phyloP scores from a whole-genome alignment of 2,888 invertebrate genomes.

The Cerastis rubricosa region DNA sequence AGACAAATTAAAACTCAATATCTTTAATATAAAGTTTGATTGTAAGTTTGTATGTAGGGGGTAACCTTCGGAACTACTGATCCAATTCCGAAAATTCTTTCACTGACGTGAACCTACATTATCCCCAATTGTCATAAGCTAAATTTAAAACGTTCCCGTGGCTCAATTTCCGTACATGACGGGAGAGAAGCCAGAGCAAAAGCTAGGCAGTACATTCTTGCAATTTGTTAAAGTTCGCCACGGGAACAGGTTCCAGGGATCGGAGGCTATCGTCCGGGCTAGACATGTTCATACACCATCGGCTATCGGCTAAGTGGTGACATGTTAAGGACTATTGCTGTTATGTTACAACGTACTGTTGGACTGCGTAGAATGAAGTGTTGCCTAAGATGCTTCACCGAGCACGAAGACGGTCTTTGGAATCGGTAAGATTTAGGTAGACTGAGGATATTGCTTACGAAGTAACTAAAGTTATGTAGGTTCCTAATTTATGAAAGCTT shows the following conservation, averaged over 20 bases:
- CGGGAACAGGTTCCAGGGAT: slow-evolving; percentile 37
- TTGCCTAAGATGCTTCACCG: too few species aligned
- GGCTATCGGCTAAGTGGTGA: slow-evolving; percentile 56
- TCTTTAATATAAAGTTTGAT: too few species aligned
- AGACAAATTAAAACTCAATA: background rate
- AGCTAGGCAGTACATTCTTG: background rate
- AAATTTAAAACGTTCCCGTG: too few species aligned
- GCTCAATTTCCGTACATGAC: too few species aligned
- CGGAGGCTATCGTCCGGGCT: slow-evolving; percentile 45
- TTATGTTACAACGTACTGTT: slow-evolving; percentile 18
- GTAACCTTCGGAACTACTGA: too few species aligned
- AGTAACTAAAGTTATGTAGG: background rate
- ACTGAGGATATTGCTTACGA: background rate
- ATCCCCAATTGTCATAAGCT: too few species aligned
- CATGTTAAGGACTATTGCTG: slow-evolving; percentile 47
- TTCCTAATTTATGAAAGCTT: background rate
- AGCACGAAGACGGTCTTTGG: background rate
- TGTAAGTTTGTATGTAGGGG: too few species aligned
- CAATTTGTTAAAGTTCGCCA: slow-evolving; percentile 26
- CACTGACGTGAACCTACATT: too few species aligned
- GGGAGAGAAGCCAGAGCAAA: too few species aligned
- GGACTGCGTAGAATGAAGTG: background rate
- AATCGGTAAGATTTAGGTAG: background rate
- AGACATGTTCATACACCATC: slow-evolving; percentile 39
- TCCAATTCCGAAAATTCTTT: too few species aligned